Conservation (phyloP, 2,113 vertebrate genomes). For the Myotis brandtii region DNA sequence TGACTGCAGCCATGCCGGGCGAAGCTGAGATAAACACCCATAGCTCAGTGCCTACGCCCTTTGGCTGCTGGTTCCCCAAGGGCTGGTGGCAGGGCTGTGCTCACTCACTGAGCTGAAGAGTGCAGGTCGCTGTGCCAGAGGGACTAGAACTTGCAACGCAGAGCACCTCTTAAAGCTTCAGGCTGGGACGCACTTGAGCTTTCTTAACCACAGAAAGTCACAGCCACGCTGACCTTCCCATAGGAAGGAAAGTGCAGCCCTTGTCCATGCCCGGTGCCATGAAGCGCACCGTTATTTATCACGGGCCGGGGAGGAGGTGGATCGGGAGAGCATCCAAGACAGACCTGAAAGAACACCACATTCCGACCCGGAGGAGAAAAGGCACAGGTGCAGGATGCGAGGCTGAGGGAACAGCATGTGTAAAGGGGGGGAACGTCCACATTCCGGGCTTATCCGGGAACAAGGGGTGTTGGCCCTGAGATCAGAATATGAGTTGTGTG, state of each 20-base stretch:
- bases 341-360: accelerated
- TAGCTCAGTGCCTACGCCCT: no score
- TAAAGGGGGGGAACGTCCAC: accelerated
- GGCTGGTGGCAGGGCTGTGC: neutral
- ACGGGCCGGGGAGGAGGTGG: accelerated
- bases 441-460: neutral
- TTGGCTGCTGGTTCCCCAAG: neutral
- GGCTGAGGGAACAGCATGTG: accelerated
- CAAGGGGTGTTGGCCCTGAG: accelerated
- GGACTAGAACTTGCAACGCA: neutral
- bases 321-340: accelerated
- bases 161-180: neutral
- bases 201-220: neutral
- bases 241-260: neutral
- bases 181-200: neutral
- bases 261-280: accelerated
- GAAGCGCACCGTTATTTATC: accelerated
- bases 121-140: accelerated
- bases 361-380: neutral
- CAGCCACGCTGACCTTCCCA: neutral
- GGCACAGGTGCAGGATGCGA: accelerated
- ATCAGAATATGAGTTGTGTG: neutral
- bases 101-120: neutral
- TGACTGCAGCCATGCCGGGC: accelerated
- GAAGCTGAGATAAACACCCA: neutral